phyloP scores from a whole-genome alignment of 2,113 vertebrate species.

The Rhinogobius similis region DNA sequence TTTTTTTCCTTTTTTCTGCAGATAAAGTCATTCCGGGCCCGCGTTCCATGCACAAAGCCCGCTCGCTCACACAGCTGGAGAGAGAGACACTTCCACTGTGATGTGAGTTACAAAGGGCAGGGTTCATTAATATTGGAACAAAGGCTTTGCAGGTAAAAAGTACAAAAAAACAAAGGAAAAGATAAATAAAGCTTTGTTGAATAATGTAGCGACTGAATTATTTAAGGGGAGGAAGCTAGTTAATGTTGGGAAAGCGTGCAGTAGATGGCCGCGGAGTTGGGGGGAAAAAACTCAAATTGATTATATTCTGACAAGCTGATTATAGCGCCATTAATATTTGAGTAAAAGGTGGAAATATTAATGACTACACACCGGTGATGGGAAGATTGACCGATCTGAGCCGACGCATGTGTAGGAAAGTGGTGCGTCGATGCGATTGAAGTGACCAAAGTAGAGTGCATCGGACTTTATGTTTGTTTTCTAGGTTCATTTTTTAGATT shows the following conservation, averaged over 20 bases:
- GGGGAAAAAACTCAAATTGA: not conserved
- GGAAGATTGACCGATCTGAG: too few species aligned
- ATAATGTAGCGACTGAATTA: constrained; percentile 63
- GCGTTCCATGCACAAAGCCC: not conserved
- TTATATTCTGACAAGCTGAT: too few species aligned
- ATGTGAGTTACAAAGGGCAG: constrained; percentile 57
- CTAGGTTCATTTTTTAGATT: too few species aligned
- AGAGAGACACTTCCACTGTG: constrained; percentile 12
- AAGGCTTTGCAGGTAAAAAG: constrained; percentile 61
- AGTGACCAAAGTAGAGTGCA: too few species aligned
- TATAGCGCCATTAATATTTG: too few species aligned
- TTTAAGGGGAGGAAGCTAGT: constrained; percentile 37
- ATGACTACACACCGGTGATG: too few species aligned
- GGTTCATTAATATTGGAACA: constrained; percentile 67
- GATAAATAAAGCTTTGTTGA: constrained; percentile 66
- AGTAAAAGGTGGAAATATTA: too few species aligned
- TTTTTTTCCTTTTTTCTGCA: not conserved
- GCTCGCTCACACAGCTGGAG: not conserved
- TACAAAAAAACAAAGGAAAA: constrained; percentile 52
- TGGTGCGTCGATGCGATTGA: too few species aligned
- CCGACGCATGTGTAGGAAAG: too few species aligned
- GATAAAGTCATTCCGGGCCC: not conserved
- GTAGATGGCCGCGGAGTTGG: not conserved
- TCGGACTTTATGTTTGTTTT: too few species aligned
- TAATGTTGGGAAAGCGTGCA: constrained; percentile 37